phyloP scores from a whole-genome alignment of 2,888 invertebrate genomes.

The Trichopria drosophilae region DNA sequence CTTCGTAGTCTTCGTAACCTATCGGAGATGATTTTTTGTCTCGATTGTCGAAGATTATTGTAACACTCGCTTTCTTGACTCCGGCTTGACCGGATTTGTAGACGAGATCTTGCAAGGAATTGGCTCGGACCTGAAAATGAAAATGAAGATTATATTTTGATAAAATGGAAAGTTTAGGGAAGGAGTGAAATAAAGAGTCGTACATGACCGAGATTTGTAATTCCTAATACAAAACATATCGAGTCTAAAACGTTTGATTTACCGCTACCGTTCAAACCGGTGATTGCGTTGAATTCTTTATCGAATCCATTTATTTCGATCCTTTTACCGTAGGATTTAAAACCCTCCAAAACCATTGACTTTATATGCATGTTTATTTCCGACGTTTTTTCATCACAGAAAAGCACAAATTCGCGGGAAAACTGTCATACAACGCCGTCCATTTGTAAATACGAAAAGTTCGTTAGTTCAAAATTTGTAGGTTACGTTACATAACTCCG shows the following conservation, averaged over 20 bases:
- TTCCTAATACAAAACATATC: conserved; percentile 96
- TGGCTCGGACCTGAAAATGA: conserved; percentile 77
- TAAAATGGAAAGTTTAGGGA: conserved; percentile 19
- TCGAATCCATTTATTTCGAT: conserved; percentile 93
- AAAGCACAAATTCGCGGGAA: too few species aligned
- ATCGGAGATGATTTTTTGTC: conserved; percentile 81
- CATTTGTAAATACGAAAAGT: too few species aligned
- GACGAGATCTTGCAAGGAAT: conserved; percentile 91
- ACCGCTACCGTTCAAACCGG: conserved; percentile 96
- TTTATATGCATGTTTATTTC: conserved; percentile 81
- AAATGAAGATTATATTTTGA: conserved; percentile 1
- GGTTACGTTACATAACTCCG: too few species aligned
- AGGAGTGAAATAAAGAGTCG: conserved; percentile 47
- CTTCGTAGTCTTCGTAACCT: conserved; percentile 87
- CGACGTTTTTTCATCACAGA: too few species aligned
- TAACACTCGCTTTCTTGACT: conserved; percentile 91
- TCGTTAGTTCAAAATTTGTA: too few species aligned
- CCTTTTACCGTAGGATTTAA: conserved; percentile 94
- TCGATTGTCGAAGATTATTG: conserved; percentile 91
- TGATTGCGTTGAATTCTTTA: conserved; percentile 94
- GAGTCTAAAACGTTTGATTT: conserved; percentile 97
- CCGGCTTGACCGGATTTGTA: conserved; percentile 97
- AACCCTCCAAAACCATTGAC: conserved; percentile 90
- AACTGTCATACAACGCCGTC: too few species aligned
- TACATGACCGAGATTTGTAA: conserved; percentile 88